phyloP scores from a whole-genome alignment of 2,113 vertebrate species.

The Grammomys surdaster region DNA sequence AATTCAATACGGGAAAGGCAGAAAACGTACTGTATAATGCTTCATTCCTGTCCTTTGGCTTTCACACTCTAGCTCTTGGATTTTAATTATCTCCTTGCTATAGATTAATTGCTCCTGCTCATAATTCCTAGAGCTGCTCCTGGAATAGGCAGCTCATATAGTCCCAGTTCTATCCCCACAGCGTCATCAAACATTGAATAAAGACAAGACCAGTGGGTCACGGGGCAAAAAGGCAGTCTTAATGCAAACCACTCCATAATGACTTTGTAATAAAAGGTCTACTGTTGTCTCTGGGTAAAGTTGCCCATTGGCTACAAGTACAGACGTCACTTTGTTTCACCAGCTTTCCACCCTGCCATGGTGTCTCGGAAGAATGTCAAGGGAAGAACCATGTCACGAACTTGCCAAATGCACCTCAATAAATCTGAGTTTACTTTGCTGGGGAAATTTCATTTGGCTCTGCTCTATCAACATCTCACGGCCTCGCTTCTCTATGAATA shows the following conservation, averaged over 20 bases:
- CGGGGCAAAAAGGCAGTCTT: background rate
- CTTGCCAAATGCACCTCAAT: background rate
- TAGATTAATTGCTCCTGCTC: background rate
- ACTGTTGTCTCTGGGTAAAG: background rate
- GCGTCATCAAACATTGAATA: background rate
- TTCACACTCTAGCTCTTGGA: background rate
- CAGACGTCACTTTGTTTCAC: background rate
- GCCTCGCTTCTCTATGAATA: background rate
- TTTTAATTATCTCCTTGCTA: slow-evolving; percentile 41
- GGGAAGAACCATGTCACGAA: background rate
- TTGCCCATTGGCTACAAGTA: background rate
- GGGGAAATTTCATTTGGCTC: slow-evolving; percentile 9
- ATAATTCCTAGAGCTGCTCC: background rate
- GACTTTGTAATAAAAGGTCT: background rate
- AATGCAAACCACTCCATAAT: background rate
- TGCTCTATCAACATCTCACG: background rate
- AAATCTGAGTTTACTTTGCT: slow-evolving; percentile 2
- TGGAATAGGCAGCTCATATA: slow-evolving; percentile 2
- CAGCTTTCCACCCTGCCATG: background rate
- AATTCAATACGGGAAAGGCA: background rate
- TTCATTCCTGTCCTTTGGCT: background rate
- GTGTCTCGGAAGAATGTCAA: slow-evolving; percentile 2
- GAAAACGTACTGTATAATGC: background rate
- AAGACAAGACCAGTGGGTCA: background rate
- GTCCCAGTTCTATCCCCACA: background rate